Conservation (phyloP, 2,113 vertebrate species). For the Microtus pennsylvanicus region DNA sequence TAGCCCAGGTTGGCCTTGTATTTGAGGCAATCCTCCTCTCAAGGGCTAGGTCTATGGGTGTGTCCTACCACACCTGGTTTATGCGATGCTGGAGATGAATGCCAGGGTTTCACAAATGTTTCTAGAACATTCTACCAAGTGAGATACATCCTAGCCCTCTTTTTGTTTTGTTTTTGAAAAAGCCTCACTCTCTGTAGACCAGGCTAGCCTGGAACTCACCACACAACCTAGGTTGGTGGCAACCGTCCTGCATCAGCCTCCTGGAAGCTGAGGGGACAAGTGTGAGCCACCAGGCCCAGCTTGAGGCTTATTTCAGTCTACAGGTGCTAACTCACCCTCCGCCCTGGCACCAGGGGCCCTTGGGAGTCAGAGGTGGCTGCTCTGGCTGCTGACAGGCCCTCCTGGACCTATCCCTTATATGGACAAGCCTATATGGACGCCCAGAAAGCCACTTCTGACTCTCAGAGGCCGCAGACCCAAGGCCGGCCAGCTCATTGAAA, state of each 20-base stretch:
- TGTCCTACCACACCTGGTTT: not conserved
- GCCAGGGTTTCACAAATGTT: not conserved
- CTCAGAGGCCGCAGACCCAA: no score
- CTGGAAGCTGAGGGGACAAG: not conserved
- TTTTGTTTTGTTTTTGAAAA: not conserved
- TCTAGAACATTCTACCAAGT: not conserved
- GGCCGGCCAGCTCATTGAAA: not conserved
- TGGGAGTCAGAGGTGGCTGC: not conserved
- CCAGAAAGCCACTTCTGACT: not conserved
- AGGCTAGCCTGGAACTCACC: not conserved
- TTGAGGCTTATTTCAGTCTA: not conserved
- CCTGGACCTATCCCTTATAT: accelerated
- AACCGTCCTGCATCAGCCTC: not conserved
- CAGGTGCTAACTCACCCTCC: not conserved
- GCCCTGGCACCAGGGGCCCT: not conserved
- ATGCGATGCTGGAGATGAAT: not conserved
- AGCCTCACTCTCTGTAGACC: not conserved
- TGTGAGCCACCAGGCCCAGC: not conserved
- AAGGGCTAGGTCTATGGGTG: not conserved
- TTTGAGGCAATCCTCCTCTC: not conserved
- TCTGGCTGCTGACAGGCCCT: not conserved
- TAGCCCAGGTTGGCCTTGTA: not conserved
- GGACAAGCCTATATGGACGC: not conserved
- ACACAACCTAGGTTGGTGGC: not conserved
- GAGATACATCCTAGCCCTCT: not conserved